Base-by-base conservation (phyloP, 2,797 vertebrate species). In the Hippocampus kuda region DNA sequence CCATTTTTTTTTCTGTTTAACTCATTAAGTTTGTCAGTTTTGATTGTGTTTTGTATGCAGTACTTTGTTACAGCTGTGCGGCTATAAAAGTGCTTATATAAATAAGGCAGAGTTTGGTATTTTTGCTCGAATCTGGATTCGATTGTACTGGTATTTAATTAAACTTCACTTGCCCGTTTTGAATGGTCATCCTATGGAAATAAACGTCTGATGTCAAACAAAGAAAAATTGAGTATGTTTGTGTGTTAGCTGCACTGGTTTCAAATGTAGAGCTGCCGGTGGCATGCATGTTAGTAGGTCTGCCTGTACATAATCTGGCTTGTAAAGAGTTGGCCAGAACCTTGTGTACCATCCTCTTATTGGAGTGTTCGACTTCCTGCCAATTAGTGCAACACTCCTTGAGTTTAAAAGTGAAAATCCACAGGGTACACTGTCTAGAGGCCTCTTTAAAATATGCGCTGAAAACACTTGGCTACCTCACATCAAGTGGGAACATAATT, bases 351-450 rank as follows among this genome's bases (percentile, higher is more conserved):
- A 71, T 74, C 80, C 80, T 85, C 72, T 88, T 85, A 89, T 85
- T 88, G 82, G 87, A 84, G 81, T 87, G 87, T 83, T 84, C 86
- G 86, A 88, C 77, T 89, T 89, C 82, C 72, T 85, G 74, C 86
- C 85, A 91, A 91, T 91, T 92, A 91, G 82, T 70, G 78, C 86
- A 86, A 86, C 77, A 84, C 83, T 89, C 81, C 79, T 85, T 83
- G 79, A 90, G 87, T 84, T 89, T 90, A 87, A 88, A 88, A 89
- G 81, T 62, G 75, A 88, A 90, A 87, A 72, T 85, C 86, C 88
- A 80, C 81, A 83, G 86, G 88, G 83, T 74, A 71, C 51, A 46
- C 74, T 85, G 85, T 85, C 86, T 88, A 74, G 90, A 89, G 87
- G 77, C 77, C 84, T 86, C 86, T 90, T 88, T 90, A 84, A 91